Base-by-base conservation (phyloP, 1,140 invertebrate species). In the Drosophila paulistorum region DNA sequence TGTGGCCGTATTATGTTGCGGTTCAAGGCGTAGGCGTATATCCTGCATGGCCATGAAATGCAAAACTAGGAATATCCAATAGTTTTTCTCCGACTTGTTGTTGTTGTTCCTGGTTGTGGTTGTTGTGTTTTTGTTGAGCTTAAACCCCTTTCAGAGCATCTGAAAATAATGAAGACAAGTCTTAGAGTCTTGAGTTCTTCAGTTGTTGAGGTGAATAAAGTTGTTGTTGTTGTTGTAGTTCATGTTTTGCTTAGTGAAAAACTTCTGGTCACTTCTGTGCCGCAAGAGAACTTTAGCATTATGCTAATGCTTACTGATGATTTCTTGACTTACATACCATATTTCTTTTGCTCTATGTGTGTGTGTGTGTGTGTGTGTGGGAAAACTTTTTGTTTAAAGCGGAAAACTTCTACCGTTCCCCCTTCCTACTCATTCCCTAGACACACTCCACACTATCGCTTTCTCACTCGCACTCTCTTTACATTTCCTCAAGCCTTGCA, bases 1-100 rank as follows among this genome's bases (percentile, higher is more conserved):
- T 51, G 73, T 87, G 68, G 71, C 83, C 73, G 79, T 89, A 66
- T 62, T 90, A 66, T 79, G 84, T 67, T 85, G 85, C 79, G 87
- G 85, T 72, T 90, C 85, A 59, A 90, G 75, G 60, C 87, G 81
- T 72, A 90, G 71, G 66, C 86, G 82, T 80, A 90, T 90, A 81
- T 90, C 86, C 86, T 90, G 86, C 86, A 90, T 90, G 78, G 79
- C 79, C 83, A 77, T 80, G 23, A 59, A 51, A 51, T 51, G 45
- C 3, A 48, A 48, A 48, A 37, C 7, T 2, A 48, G 14, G 45
- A 13, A 20, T 20, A 20, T 14, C 45, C 45, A 48, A 14, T 48
- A 14, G 14, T 48, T 48, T 48, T 37, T 37, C 35, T 30, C 6
- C 30, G 35, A 37, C 35, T 37, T n/a, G 3, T 39, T 39, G 37